phyloP scores from a whole-genome alignment of 2,113 vertebrate species.

The Silurus glanis region DNA sequence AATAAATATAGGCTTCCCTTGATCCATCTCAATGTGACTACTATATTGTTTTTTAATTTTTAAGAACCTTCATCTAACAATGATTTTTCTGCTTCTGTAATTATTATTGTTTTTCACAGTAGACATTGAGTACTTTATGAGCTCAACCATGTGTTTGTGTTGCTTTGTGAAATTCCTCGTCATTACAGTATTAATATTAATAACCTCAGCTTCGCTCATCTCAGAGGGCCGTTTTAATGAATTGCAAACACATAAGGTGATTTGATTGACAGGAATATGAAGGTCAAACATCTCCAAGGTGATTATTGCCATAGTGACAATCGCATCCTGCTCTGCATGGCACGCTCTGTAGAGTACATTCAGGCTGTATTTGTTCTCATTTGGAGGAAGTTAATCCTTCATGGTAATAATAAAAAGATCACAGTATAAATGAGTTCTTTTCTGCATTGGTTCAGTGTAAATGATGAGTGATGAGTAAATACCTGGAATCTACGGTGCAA shows the following conservation, averaged over 20 bases:
- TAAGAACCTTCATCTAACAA: neutral
- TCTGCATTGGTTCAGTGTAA: neutral
- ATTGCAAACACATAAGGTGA: slow-evolving; percentile 25
- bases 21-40: neutral
- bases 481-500: no score
- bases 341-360: neutral
- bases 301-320: slow-evolving; percentile 42
- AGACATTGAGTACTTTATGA: neutral
- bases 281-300: slow-evolving; percentile 33
- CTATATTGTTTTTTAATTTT: neutral
- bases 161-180: neutral
- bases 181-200: slow-evolving; percentile 16
- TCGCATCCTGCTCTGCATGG: slow-evolving; percentile 3
- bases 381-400: neutral
- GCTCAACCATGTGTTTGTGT: neutral
- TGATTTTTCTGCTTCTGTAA: no score
- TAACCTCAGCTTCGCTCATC: neutral
- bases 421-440: neutral
- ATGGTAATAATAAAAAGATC: slow-evolving; percentile 1
- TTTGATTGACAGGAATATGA: slow-evolving; percentile 12
- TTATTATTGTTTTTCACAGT: neutral
- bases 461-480: no score
- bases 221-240: slow-evolving; percentile 24
- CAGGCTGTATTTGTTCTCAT: neutral
- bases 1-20: neutral